Percentiles rank a stretch among this genome's conserved stretches.
Conservation (phyloP, 2,888 invertebrate genomes). For the Rhagium mordax region DNA sequence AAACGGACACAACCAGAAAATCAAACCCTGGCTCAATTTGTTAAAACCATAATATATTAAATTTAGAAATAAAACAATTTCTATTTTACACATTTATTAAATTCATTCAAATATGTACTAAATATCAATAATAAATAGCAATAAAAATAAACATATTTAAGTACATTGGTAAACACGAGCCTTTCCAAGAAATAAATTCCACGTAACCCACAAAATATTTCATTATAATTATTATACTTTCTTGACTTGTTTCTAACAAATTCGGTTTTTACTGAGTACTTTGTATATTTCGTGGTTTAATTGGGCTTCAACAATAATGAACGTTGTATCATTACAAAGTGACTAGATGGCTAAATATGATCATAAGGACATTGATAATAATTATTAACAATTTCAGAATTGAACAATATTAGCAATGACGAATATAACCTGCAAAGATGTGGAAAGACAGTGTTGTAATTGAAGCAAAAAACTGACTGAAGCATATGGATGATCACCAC, state of each 20-base stretch:
- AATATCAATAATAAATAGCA: constrained; percentile 16
- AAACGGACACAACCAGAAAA: too few relatives aligned
- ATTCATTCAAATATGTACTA: background rate
- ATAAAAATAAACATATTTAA: constrained; percentile 11
- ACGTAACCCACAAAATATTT: constrained; percentile 11
- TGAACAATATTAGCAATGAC: background rate
- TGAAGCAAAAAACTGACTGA: too few relatives aligned
- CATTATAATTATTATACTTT: background rate
- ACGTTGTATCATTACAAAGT: background rate
- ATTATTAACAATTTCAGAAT: background rate
- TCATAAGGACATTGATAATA: background rate
- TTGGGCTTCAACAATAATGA: background rate
- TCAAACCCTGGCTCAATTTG: too few relatives aligned
- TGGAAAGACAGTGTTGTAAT: too few relatives aligned
- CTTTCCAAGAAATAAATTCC: constrained; percentile 20
- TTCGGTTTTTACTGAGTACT: background rate
- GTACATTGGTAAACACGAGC: constrained; percentile 19
- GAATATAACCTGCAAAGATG: too few relatives aligned
- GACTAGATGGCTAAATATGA: background rate
- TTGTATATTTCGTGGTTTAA: background rate
- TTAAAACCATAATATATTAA: too few relatives aligned
- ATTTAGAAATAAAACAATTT: background rate
- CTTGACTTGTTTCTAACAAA: background rate
- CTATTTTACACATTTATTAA: constrained; percentile 14
- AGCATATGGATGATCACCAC: too few relatives aligned